phyloP scores from a whole-genome alignment of 30 jellyfish, hydroid and myxozoan species.

The Sanderia malayensis region DNA sequence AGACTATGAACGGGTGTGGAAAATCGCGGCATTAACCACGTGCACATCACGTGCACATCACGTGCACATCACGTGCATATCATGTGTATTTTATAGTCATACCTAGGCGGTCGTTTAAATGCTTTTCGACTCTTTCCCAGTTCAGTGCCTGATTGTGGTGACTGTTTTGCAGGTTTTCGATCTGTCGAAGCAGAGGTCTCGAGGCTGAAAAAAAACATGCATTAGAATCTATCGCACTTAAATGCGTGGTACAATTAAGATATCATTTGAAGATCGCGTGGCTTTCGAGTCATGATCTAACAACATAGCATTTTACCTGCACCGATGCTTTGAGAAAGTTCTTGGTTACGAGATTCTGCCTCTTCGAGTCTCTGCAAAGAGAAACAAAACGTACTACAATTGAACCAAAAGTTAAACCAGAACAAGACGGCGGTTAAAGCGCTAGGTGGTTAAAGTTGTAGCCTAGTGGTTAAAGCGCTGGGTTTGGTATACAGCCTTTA shows the following conservation, averaged over 20 bases:
- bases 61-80: too few relatives aligned
- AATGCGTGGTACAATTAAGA: background rate
- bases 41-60: too few relatives aligned
- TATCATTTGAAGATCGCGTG: background rate
- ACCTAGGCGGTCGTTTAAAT: slow-evolving; percentile 81
- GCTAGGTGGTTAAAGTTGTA: background rate
- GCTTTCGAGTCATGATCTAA: background rate
- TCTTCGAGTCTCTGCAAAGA: slow-evolving; percentile 74
- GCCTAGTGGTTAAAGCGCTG: background rate
- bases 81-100: too few relatives aligned
- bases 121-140: slow-evolving; percentile 87
- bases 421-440: background rate
- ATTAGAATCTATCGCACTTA: too few relatives aligned
- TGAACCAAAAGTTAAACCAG: background rate
- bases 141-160: slow-evolving; percentile 76
- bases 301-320: slow-evolving; percentile 55
- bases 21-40: too few relatives aligned
- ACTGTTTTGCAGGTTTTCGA: slow-evolving; percentile 74
- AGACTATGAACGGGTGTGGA: too few relatives aligned
- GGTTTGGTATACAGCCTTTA: background rate
- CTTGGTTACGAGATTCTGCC: slow-evolving; percentile 91
- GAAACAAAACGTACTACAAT: background rate
- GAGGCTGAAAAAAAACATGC: slow-evolving; percentile 55
- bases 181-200: slow-evolving; percentile 82
- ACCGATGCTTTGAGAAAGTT: slow-evolving; percentile 79